These are phyloP conservation scores for Coryphaenoides rupestris DNA, from an alignment of 2,113 vertebrate species.

Conservation along the genomic window DNA sequence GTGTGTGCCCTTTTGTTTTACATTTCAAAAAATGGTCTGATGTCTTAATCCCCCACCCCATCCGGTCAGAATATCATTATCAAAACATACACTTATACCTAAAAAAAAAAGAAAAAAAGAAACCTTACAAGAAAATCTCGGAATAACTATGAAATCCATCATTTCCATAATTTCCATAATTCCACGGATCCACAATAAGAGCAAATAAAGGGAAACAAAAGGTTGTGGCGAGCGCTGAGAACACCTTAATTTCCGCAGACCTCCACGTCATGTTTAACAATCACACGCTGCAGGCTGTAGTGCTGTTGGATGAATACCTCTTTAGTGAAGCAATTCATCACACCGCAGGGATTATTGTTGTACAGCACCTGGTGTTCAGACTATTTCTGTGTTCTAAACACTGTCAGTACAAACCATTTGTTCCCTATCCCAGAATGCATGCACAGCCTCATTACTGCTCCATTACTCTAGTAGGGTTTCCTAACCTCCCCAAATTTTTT, in stretches of 20 bases:
- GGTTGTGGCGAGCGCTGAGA: not conserved
- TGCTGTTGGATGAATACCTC: conserved; percentile 76
- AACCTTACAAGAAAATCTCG: no score
- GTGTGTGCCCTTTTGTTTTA: no score
- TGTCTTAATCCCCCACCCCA: no score
- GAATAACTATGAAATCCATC: no score
- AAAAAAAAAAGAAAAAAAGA: conserved; percentile 24
- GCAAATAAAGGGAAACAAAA: no score
- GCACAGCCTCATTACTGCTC: conserved; percentile 48
- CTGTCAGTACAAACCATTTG: conserved; percentile 65
- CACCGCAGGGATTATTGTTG: conserved; percentile 69
- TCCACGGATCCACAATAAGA: no score
- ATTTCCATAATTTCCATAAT: not conserved
- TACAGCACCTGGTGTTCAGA: conserved; percentile 77
- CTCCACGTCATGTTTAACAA: conserved; percentile 61
- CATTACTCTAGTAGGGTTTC: conserved; percentile 46
- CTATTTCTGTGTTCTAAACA: conserved; percentile 72
- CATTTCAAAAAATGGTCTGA: no score
- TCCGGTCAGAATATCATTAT: no score
- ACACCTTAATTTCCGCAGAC: conserved; percentile 46
- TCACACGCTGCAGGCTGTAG: conserved; percentile 65
- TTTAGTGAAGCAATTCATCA: conserved; percentile 80
- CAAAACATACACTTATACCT: no score
- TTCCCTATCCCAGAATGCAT: conserved; percentile 59
- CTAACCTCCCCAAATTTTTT: conserved; percentile 20